Evolutionary conservation across 2,888 invertebrate genomes (phyloP).

Genomic region (Leptinotarsa juncta): DNA sequence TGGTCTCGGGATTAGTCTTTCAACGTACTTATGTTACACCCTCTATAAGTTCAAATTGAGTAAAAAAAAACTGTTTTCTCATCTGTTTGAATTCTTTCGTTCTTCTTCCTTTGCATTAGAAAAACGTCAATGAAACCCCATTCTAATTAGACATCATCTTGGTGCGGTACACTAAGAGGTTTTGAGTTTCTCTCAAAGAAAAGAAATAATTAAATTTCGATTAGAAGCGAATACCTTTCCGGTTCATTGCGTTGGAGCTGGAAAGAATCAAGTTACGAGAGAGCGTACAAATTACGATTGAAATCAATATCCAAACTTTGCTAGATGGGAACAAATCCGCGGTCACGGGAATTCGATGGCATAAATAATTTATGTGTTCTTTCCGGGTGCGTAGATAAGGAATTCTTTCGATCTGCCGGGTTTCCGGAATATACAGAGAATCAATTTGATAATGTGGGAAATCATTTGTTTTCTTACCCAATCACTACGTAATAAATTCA

Average conservation of each 20-base stretch:
- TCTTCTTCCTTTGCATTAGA: background rate
- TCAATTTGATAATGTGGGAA: background rate
- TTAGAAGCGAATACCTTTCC: background rate
- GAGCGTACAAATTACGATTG: conserved; percentile 15
- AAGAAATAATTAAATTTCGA: conserved; percentile 11
- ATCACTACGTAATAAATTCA: background rate
- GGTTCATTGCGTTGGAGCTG: background rate
- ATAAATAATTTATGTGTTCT: conserved; percentile 4
- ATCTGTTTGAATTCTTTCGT: background rate
- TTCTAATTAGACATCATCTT: background rate
- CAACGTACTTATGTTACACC: too few species aligned
- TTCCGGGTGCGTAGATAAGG: background rate
- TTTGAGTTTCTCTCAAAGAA: conserved; percentile 9
- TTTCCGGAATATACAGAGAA: background rate
- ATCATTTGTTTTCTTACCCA: background rate
- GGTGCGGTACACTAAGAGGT: background rate
- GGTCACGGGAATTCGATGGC: conserved; percentile 2
- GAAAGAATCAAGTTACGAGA: conserved; percentile 10
- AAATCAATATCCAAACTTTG: conserved; percentile 15
- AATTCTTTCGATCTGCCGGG: background rate
- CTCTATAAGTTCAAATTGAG: background rate
- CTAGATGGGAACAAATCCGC: background rate
- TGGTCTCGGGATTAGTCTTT: too few species aligned
- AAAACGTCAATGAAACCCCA: background rate
- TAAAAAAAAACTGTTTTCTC: background rate